Evolutionary conservation across 2,797 vertebrate genomes (phyloP), one percentile per base, ranked within the genome.

Genomic region (Buphagus erythrorhynchus): DNA sequence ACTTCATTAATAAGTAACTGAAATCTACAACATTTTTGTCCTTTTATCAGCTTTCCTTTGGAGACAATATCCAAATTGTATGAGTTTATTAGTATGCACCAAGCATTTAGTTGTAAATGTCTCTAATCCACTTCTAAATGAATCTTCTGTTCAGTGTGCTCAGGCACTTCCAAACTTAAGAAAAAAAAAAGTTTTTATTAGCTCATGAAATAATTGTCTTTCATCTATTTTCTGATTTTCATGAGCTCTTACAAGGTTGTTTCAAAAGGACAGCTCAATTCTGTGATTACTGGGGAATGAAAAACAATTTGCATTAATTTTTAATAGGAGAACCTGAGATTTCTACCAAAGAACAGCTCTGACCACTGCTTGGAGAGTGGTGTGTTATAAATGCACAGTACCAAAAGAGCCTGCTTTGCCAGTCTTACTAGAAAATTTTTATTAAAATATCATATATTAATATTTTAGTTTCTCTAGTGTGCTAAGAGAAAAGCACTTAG

Each of bases 81-180:
- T 25, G 68, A 72, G 74, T 91, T 95, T 92, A 89, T 96, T 92
- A 94, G 89, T 66, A 95, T 93, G 91, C 66, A 0, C 31, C 55
- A 72, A 83, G 89, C 91, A 95, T 94, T 95, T 87, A 90, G 36
- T 95, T 95, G 93, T 57, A 93, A 94, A 96, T 81, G 86, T 57
- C 75, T 78, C 61, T 95, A 94, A 95, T 81, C 89, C 92, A 88
- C 57, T 94, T 82, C 72, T 95, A 95, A 97, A 97, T 94, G 89
- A 86, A 88, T 92, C 91, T 90, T 92, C 89, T 97, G 92, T 94
- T 97, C 59, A 40, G 45, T 29, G n/a, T 66, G 77, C 59, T 62
- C 85, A 74, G 69, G 15, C 84, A 76, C 88, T 94, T 93, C 52
- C 82, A 94, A 95, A 95, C 66, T 90, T 73, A 48, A 74, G 45